Evolutionary conservation across 1,140 invertebrate species (phyloP).

Genomic region (Euura lappo): DNA sequence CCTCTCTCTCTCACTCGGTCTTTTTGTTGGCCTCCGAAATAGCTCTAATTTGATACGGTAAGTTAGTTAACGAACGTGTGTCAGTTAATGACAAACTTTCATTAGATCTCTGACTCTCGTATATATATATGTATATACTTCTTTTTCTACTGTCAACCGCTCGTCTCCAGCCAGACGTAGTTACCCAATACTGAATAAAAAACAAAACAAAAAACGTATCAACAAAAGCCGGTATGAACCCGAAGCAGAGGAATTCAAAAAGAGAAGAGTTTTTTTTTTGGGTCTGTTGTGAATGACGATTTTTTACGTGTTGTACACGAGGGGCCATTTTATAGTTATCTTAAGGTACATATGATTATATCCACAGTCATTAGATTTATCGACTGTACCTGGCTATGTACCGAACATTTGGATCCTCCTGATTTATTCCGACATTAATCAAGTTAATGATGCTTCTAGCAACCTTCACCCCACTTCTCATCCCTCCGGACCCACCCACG

Average conservation of each 20-base stretch:
- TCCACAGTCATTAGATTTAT: conserved; percentile 59
- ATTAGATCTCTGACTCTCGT: not conserved
- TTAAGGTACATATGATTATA: conserved; percentile 58
- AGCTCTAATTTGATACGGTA: not conserved
- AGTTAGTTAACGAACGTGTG: conserved; percentile 5
- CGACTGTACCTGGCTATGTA: conserved; percentile 37
- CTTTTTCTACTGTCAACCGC: not conserved
- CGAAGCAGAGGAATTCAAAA: no score
- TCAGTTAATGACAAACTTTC: conserved; percentile 5
- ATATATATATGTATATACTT: not conserved
- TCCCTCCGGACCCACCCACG: conserved; percentile 29
- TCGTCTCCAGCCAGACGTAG: not conserved
- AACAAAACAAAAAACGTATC: no score
- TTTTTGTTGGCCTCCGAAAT: not conserved
- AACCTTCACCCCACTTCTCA: conserved; percentile 34
- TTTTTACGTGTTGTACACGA: not conserved
- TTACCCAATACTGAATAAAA: no score
- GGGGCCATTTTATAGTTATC: conserved; percentile 35
- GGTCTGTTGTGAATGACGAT: no score
- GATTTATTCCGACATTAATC: conserved; percentile 63
- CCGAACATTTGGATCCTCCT: conserved; percentile 38
- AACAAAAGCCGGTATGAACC: no score
- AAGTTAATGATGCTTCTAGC: conserved; percentile 58
- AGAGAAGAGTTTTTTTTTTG: no score
- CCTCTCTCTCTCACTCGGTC: not conserved